Evolutionary conservation across 2,797 vertebrate genomes (phyloP).

Genomic region (Anguilla marmorata): DNA sequence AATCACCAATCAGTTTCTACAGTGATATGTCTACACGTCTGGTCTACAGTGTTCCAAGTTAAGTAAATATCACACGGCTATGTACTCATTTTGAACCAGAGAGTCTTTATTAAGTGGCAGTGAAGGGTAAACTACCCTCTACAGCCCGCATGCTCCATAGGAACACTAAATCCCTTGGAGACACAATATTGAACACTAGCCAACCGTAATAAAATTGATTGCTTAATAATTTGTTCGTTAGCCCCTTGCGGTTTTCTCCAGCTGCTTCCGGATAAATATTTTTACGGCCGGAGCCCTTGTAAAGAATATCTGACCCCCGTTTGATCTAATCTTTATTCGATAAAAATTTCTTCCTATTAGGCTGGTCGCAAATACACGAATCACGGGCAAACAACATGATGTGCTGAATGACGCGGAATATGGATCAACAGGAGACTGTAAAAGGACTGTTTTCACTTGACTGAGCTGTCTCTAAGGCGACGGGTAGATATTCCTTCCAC

Average conservation of each 20-base stretch:
- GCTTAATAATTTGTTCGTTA: slow-evolving; percentile 9
- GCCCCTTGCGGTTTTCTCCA: slow-evolving; percentile 5
- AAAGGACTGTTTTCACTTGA: neutral
- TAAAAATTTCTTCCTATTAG: slow-evolving; percentile 37
- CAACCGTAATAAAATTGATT: slow-evolving; percentile 24
- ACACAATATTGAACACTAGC: neutral
- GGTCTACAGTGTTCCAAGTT: slow-evolving; percentile 7
- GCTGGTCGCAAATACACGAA: slow-evolving; percentile 25
- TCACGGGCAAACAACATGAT: neutral
- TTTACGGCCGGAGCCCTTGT: slow-evolving; percentile 46
- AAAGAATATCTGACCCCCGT: slow-evolving; percentile 32
- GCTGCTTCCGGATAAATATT: slow-evolving; percentile 42
- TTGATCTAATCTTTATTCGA: slow-evolving; percentile 41
- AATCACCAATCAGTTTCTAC: slow-evolving; percentile 12
- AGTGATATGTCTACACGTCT: neutral
- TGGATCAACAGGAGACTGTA: slow-evolving; percentile 1
- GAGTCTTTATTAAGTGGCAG: neutral
- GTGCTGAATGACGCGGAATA: slow-evolving; percentile 11
- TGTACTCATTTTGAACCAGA: neutral
- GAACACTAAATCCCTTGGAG: neutral
- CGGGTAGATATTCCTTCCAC: slow-evolving; percentile 42
- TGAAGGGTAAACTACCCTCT: neutral
- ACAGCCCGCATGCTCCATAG: neutral
- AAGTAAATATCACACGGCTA: neutral
- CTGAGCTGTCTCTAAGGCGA: slow-evolving; percentile 6